Evolutionary conservation across 2,113 vertebrate species (phyloP), one percentile per base, ranked within the genome.

Genomic region (Pluvialis apricaria): DNA sequence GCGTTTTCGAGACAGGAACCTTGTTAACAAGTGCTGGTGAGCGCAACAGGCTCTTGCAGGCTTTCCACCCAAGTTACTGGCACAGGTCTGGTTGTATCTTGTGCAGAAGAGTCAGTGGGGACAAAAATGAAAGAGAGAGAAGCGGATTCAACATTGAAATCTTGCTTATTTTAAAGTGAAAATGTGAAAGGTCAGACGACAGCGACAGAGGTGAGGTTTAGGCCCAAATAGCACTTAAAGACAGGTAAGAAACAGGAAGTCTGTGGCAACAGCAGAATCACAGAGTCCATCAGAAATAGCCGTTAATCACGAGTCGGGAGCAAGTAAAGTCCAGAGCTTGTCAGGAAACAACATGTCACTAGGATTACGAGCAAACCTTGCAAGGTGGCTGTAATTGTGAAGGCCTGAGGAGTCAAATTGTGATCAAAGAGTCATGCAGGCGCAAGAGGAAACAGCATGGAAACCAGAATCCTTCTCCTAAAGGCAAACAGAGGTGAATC

Each of bases 401-500:
- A 79, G 73, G 80, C 69, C 79, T 71, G 69, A 86, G 65, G 65
- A 93, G 75, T 82, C 83, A 83, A 71, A 86, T 34, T 40, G 69
- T 66, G 82, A 96, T 87, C 91, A 86, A 92, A 94, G 82, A 82
- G 76, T 57, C 60, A 42, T 0, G 4, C 54, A 80, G 68, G 54
- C 29, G 42, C 79, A 80, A 86, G 69, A 93, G 70, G 22, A 58
- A 91, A 85, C 60, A 86, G 92, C 82, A 88, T 14, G 34, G 90
- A 86, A 96, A 82, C 68, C 60, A 49, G 76, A 94, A 64, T 82
- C 77, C 72, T 91, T 83, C 72, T 90, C 83, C 72, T 87, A 60
- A 71, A 86, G 83, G 82, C 88, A 95, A 72, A 92, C 24, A 82
- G 79, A 95, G 88, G 51, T 70, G 72, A 96, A 84, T 86, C 82